Percentiles rank a stretch among this genome's conserved stretches.
Evolutionary conservation across 2,797 vertebrate species (phyloP).

Genomic region (Carapus acus): DNA sequence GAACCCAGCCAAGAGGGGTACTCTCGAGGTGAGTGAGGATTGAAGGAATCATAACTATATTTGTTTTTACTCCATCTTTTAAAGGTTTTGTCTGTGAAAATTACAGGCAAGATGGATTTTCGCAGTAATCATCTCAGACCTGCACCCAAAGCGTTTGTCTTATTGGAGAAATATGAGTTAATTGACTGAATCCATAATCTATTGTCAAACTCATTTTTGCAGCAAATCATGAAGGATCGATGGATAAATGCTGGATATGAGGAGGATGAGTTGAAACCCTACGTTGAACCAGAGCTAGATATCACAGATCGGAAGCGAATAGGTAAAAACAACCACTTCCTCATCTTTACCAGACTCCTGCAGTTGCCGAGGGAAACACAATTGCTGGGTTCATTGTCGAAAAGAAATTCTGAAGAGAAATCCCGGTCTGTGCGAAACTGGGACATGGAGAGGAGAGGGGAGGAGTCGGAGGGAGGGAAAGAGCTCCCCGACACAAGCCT

Average conservation of each 20-base stretch:
- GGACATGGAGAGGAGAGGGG: not conserved
- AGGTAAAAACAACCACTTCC: constrained; percentile 67
- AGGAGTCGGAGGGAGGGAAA: not conserved
- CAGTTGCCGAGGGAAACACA: not conserved
- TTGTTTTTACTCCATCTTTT: constrained; percentile 36
- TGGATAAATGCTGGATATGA: constrained; percentile 98
- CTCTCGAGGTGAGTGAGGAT: constrained; percentile 87
- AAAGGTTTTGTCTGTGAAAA: no score
- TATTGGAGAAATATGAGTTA: no score
- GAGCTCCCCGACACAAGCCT: constrained; percentile 27
- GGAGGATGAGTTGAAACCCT: constrained; percentile 96
- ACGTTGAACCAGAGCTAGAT: constrained; percentile 90
- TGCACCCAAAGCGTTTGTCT: no score
- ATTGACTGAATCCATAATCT: no score
- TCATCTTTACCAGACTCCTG: not conserved
- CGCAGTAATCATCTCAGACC: no score
- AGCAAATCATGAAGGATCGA: constrained; percentile 99
- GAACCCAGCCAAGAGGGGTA: constrained; percentile 94
- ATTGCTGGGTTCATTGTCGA: not conserved
- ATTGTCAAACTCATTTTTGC: no score
- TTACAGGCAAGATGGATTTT: no score
- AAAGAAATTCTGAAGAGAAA: not conserved
- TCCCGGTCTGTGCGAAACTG: no score
- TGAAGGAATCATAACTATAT: constrained; percentile 66
- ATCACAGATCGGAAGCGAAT: constrained; percentile 97